A percentile compares a stretch with the other conserved stretches of the same genome.
Evolutionary conservation across 2,888 invertebrate genomes (phyloP).

Genomic region (Rhyacophila evoluta): DNA sequence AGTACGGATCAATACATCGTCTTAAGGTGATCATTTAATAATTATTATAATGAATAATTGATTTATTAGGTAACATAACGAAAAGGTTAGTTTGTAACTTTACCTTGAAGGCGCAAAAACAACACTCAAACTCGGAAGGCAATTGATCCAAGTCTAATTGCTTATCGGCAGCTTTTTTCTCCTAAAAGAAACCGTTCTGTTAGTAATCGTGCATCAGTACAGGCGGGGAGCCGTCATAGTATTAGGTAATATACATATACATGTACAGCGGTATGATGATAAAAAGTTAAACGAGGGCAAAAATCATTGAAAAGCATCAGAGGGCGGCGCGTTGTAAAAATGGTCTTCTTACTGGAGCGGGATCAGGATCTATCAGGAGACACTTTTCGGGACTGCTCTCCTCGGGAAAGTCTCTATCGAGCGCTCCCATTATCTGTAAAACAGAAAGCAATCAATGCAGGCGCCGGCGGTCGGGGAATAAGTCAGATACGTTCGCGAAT

Average conservation of each 20-base stretch:
- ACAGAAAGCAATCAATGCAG: neutral
- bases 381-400: constrained; percentile 68
- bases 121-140: constrained; percentile 96
- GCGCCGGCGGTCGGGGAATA: neutral
- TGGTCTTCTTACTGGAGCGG: constrained; percentile 66
- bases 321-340: constrained; percentile 7
- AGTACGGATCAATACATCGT: too few relatives aligned
- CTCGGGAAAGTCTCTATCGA: constrained; percentile 62
- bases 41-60: neutral
- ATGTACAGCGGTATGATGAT: neutral
- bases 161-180: constrained; percentile 79
- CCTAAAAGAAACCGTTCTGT: constrained; percentile 65
- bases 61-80: neutral
- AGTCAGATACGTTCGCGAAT: neutral
- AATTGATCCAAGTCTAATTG: constrained; percentile 87
- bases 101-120: constrained; percentile 97
- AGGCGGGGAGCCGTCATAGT: neutral
- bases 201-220: neutral
- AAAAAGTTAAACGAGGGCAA: neutral
- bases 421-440: constrained; percentile 40
- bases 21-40: too few relatives aligned
- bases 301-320: constrained; percentile 3
- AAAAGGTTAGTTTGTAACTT: constrained; percentile 34
- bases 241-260: too few relatives aligned
- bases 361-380: constrained; percentile 69